Conservation (phyloP, 2,113 vertebrate species). For the Corythoichthys intestinalis region DNA sequence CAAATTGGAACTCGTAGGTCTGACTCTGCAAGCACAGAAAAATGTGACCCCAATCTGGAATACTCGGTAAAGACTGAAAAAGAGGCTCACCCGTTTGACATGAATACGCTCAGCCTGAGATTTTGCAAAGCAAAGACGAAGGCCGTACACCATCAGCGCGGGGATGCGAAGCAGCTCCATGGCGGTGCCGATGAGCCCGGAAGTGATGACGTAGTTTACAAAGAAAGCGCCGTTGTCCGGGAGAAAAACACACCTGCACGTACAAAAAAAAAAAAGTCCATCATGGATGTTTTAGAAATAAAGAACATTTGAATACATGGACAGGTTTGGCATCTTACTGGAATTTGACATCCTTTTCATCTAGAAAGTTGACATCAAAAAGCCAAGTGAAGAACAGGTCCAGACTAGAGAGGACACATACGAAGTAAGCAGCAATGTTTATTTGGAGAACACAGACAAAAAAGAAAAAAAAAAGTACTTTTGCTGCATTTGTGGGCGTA, state of each 20-base stretch:
- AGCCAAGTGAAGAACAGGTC: constrained; percentile 94
- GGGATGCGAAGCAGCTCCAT: constrained; percentile 91
- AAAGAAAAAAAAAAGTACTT: background rate
- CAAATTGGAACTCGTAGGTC: constrained; percentile 93
- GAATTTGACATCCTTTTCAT: constrained; percentile 84
- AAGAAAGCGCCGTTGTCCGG: constrained; percentile 97
- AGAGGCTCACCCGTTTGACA: constrained; percentile 79
- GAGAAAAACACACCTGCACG: constrained; percentile 88
- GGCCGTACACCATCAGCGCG: constrained; percentile 78
- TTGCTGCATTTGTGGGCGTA: constrained; percentile 49
- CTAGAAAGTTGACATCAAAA: constrained; percentile 87
- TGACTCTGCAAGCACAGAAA: constrained; percentile 75
- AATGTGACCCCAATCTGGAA: background rate
- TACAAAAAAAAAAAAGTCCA: background rate
- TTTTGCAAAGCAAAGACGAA: constrained; percentile 88
- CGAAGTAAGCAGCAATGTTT: background rate
- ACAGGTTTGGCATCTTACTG: constrained; percentile 77
- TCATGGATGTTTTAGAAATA: background rate
- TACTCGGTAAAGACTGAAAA: background rate
- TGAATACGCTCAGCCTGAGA: constrained; percentile 89
- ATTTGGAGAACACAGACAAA: background rate
- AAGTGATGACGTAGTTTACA: constrained; percentile 91
- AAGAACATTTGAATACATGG: background rate
- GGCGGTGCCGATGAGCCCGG: constrained; percentile 85
- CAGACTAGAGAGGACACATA: constrained; percentile 69